Conservation (phyloP, 2,113 vertebrate species). For the Balaeniceps rex region DNA sequence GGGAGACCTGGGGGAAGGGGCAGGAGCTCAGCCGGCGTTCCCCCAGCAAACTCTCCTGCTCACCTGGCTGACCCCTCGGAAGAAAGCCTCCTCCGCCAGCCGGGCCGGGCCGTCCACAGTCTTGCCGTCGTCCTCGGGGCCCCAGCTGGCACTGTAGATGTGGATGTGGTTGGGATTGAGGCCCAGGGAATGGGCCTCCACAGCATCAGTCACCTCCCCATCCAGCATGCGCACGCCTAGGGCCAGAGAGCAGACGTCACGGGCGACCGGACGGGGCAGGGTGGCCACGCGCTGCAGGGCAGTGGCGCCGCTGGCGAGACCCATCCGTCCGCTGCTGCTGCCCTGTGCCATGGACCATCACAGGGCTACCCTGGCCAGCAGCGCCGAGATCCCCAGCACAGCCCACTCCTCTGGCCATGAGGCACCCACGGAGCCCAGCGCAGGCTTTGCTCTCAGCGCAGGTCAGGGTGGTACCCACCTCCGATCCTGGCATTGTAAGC, state of each 20-base stretch:
- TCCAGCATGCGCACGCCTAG: conserved; percentile 98
- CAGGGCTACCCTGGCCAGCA: neutral
- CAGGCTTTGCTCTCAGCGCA: fast-evolving
- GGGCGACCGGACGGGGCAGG: fast-evolving
- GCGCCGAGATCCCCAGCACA: fast-evolving
- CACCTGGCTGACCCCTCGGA: conserved; percentile 92
- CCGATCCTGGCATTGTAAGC: conserved; percentile 93
- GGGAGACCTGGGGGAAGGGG: neutral
- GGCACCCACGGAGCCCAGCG: fast-evolving
- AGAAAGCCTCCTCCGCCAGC: conserved; percentile 93
- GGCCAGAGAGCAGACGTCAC: neutral
- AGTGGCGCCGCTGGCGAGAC: fast-evolving
- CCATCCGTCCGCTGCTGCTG: neutral
- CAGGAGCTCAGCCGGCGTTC: neutral
- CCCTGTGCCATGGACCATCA: neutral
- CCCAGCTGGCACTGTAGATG: conserved; percentile 99
- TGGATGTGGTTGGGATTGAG: conserved; percentile 94
- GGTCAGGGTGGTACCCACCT: conserved; percentile 72
- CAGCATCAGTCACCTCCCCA: conserved; percentile 95
- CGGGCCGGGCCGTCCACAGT: conserved; percentile 95
- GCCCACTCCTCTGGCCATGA: fast-evolving
- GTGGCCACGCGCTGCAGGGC: fast-evolving
- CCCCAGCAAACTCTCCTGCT: neutral
- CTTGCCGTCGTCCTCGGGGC: conserved; percentile 95
- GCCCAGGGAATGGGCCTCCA: conserved; percentile 94